Evolutionary conservation across 2,113 vertebrate genomes (phyloP).

Genomic region (Phyllopteryx taeniolatus): DNA sequence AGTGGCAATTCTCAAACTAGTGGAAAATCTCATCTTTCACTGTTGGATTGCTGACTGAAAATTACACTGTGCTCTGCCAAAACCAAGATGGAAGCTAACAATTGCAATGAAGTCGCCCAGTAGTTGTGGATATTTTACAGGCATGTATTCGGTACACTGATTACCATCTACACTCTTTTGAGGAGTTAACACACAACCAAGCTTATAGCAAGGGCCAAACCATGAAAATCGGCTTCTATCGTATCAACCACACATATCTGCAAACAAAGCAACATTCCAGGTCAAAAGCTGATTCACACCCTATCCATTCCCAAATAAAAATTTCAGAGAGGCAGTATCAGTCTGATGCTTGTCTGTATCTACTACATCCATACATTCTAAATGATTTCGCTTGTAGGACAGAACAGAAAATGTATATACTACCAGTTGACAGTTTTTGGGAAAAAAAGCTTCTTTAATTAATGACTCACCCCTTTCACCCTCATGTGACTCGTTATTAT

Average conservation of each 20-base stretch:
- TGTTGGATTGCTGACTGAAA: not conserved
- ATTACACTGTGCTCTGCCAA: not conserved
- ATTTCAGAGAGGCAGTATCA: not conserved
- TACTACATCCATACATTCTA: not conserved
- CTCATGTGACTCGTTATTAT: not conserved
- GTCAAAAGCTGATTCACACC: not conserved
- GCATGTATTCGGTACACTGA: not conserved
- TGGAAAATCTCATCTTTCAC: slow-evolving; percentile 5
- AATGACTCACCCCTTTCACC: not conserved
- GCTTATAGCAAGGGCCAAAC: not conserved
- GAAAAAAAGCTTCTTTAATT: no score
- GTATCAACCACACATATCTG: not conserved
- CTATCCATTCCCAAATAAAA: not conserved
- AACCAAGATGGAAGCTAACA: not conserved
- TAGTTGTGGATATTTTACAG: slow-evolving; percentile 2
- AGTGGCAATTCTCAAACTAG: not conserved
- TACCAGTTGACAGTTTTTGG: not conserved
- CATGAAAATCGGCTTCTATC: not conserved
- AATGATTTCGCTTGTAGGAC: not conserved
- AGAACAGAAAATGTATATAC: not conserved
- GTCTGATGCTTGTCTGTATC: not conserved
- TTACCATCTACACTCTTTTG: not conserved
- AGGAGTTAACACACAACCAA: not conserved
- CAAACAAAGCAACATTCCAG: not conserved
- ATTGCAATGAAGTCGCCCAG: not conserved